phyloP scores from a whole-genome alignment of 2,797 vertebrate species.

The Alexandromys oeconomus region DNA sequence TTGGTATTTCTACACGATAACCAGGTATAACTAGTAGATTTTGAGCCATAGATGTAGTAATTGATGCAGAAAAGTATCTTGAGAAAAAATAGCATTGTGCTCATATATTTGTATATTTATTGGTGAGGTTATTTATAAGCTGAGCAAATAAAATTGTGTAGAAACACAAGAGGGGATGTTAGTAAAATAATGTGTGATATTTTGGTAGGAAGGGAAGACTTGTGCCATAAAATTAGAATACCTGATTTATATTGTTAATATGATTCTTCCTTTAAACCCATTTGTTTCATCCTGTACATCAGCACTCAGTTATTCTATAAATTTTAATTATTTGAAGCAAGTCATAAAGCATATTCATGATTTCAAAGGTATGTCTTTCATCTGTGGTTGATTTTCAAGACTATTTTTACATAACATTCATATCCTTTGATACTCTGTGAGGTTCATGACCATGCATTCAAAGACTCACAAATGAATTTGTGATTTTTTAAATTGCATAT shows the following conservation, averaged over 20 bases:
- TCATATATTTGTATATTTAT: background rate
- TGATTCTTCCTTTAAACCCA: background rate
- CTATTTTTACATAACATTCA: constrained; percentile 41
- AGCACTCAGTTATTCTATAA: background rate
- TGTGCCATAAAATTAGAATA: background rate
- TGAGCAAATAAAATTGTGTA: background rate
- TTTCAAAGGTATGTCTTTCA: background rate
- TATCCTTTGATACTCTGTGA: background rate
- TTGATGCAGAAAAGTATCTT: background rate
- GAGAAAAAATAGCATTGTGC: background rate
- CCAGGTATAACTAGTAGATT: background rate
- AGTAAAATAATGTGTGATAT: background rate
- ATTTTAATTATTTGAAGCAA: constrained; percentile 20
- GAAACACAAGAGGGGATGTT: background rate
- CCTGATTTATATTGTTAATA: background rate
- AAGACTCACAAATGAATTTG: background rate
- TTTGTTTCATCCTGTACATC: background rate
- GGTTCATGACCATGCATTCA: background rate
- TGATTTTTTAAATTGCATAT: constrained; percentile 36
- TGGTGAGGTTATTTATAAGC: background rate
- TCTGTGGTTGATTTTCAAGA: background rate
- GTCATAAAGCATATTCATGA: background rate
- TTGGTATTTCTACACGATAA: background rate
- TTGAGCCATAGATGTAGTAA: background rate
- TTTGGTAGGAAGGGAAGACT: background rate